Evolutionary conservation across 2,888 invertebrate genomes (phyloP).

Genomic region (Trissolcus brochymenae): DNA sequence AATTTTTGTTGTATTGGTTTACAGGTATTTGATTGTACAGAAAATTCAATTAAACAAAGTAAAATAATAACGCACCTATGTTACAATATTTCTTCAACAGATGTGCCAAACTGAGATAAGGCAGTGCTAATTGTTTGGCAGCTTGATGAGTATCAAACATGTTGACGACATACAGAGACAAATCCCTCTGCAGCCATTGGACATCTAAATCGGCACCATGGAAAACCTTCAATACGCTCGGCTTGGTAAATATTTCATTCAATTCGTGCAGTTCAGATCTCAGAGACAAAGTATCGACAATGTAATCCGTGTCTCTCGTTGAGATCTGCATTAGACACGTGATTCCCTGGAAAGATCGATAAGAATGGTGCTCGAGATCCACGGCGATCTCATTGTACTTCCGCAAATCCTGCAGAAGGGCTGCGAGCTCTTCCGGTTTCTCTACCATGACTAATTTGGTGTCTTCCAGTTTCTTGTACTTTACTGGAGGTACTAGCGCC

Average conservation of each 20-base stretch:
- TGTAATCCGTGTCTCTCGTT: constrained; percentile 87
- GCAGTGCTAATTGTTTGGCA: constrained; percentile 83
- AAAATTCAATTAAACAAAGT: neutral
- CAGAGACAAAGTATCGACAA: constrained; percentile 91
- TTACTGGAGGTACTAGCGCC: constrained; percentile 74
- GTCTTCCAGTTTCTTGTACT: constrained; percentile 79
- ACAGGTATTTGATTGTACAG: no score
- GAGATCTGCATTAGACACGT: constrained; percentile 98
- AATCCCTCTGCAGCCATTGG: constrained; percentile 95
- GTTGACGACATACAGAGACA: constrained; percentile 95
- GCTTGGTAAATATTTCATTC: constrained; percentile 93
- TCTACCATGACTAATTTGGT: constrained; percentile 85
- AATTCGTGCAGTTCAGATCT: constrained; percentile 88
- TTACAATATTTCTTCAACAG: constrained; percentile 87
- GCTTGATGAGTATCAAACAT: constrained; percentile 98
- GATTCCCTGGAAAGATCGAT: constrained; percentile 93
- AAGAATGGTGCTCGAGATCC: constrained; percentile 95
- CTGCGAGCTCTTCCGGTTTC: constrained; percentile 81
- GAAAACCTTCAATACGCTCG: constrained; percentile 93
- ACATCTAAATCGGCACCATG: constrained; percentile 90
- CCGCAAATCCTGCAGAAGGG: constrained; percentile 82
- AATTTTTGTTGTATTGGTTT: no score
- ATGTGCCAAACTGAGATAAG: constrained; percentile 85
- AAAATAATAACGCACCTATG: constrained; percentile 21
- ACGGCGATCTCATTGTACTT: constrained; percentile 87